Evolutionary conservation across 2,797 vertebrate genomes (phyloP).

Genomic region (Rhinoraja longicauda): DNA sequence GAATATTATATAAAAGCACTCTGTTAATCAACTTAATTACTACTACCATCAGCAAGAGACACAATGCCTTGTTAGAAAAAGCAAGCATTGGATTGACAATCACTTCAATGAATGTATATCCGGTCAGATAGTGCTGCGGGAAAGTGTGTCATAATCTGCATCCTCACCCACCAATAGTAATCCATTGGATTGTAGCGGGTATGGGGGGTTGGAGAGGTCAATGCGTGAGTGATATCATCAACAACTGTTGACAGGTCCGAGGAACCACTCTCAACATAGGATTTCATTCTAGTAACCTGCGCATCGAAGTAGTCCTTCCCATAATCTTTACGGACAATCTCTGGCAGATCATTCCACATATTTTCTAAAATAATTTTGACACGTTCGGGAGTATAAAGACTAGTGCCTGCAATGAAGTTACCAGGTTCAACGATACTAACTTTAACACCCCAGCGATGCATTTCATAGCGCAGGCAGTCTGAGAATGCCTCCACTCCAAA

Average conservation of each 20-base stretch:
- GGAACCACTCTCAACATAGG: conserved; percentile 58
- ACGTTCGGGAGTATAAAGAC: conserved; percentile 60
- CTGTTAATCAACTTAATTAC: background rate
- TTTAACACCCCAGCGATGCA: conserved; percentile 61
- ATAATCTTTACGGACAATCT: conserved; percentile 61
- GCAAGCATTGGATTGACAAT: background rate
- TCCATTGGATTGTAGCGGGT: conserved; percentile 71
- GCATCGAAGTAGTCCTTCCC: conserved; percentile 63
- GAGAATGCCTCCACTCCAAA: conserved; percentile 69
- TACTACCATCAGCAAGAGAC: background rate
- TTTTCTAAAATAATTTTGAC: conserved; percentile 60
- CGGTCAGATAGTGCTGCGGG: conserved; percentile 59
- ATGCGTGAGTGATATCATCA: conserved; percentile 55
- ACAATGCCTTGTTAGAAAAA: background rate
- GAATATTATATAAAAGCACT: background rate
- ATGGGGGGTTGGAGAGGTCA: conserved; percentile 55
- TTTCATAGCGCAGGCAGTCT: conserved; percentile 65
- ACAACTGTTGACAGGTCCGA: conserved; percentile 56
- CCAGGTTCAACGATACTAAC: conserved; percentile 67
- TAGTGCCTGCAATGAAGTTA: conserved; percentile 66
- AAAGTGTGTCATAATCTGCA: conserved; percentile 69
- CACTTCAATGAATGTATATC: conserved; percentile 60
- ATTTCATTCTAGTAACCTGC: conserved; percentile 61
- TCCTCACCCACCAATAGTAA: conserved; percentile 70
- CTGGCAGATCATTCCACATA: conserved; percentile 64